Percentiles rank a stretch among this genome's conserved stretches.
Evolutionary conservation across 1,140 invertebrate species (phyloP).

Genomic region (Brachionus paranguensis): DNA sequence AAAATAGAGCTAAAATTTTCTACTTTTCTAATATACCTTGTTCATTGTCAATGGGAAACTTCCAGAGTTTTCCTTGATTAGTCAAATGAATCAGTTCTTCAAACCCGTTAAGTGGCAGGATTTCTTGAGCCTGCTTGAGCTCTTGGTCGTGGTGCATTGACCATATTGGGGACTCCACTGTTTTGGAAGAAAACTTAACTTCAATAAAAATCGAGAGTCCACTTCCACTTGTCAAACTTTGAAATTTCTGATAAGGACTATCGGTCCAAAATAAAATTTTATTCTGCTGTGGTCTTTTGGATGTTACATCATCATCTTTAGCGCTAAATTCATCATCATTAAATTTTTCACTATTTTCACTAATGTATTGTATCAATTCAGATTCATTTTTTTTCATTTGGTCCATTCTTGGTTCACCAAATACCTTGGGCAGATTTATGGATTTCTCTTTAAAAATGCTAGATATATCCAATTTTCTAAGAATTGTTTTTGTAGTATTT

Average conservation of each 20-base stretch:
- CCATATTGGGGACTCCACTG: constrained; percentile 12
- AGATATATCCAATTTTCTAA: background rate
- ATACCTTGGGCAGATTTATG: background rate
- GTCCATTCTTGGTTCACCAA: background rate
- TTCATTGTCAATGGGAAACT: constrained; percentile 95
- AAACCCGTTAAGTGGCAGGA: constrained; percentile 72
- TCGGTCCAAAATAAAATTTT: background rate
- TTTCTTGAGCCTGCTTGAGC: background rate
- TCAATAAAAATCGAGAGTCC: background rate
- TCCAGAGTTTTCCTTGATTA: constrained; percentile 86
- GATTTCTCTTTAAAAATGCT: background rate
- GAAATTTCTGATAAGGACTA: constrained; percentile 15
- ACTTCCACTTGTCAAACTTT: background rate
- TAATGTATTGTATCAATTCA: background rate
- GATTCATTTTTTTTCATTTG: background rate
- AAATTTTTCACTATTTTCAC: background rate
- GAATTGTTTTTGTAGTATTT: background rate
- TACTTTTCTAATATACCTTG: constrained; percentile 64
- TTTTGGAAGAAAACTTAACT: background rate
- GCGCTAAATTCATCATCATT: background rate
- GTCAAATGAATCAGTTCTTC: constrained; percentile 89
- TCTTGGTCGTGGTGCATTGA: background rate
- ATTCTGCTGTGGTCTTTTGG: background rate
- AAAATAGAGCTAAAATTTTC: background rate
- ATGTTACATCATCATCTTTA: background rate